Evolutionary conservation across 1,140 invertebrate genomes (phyloP).

Genomic region (Melipona quadrifasciata): DNA sequence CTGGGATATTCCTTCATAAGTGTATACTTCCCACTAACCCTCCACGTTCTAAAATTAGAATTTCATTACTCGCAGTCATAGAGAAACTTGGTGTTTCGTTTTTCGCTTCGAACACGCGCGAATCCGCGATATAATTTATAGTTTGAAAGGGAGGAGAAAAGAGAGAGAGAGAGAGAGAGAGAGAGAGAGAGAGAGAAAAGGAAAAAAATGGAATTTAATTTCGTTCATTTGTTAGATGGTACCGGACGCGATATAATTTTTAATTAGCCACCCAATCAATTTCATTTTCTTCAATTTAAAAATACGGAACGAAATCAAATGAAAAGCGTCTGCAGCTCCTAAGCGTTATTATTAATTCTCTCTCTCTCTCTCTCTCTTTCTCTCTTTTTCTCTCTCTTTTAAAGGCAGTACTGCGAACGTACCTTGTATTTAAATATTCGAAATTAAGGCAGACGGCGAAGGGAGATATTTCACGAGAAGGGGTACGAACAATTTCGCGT

Average conservation of each 20-base stretch:
- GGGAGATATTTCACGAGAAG: constrained; percentile 57
- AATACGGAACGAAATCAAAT: background rate
- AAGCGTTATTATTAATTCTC: constrained; percentile 47
- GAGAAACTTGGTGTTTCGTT: constrained; percentile 23
- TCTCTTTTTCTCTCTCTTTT: background rate
- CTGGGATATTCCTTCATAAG: constrained; percentile 31
- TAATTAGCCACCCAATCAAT: constrained; percentile 9
- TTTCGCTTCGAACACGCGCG: background rate
- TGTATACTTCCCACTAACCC: constrained; percentile 26
- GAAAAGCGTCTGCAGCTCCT: background rate
- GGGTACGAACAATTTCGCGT: constrained; percentile 65
- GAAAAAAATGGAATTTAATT: background rate
- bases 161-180: background rate
- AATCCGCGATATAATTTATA: too few relatives aligned
- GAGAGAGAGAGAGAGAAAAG: background rate
- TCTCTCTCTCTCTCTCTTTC: too few relatives aligned
- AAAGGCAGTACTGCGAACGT: constrained; percentile 1
- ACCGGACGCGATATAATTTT: background rate
- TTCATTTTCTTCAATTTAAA: background rate
- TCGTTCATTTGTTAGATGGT: background rate
- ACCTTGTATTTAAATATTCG: constrained; percentile 54
- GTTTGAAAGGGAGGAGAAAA: background rate
- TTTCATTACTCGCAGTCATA: constrained; percentile 50
- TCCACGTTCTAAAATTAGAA: constrained; percentile 46
- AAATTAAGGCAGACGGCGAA: constrained; percentile 38